Base-by-base conservation (phyloP, 2,888 invertebrate species). In the Drosophila kanekoi region DNA sequence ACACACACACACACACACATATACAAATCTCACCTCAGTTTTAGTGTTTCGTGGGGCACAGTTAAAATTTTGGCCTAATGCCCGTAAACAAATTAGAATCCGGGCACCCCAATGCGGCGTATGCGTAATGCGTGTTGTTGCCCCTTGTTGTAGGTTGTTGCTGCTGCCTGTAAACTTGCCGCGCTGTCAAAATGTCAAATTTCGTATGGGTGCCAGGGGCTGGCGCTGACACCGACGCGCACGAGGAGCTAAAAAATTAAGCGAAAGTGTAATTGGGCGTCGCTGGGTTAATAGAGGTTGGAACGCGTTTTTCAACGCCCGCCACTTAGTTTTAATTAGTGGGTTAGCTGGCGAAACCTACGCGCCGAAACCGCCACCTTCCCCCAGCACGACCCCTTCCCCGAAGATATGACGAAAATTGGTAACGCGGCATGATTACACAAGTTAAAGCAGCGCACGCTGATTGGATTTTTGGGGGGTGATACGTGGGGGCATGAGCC, bases 241-340 rank as follows among this genome's bases (percentile, higher is more conserved):
- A 48, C 45, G 66, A 58, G 56, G 44, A 63, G 71, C 71, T 81
- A 71, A 82, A 82, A 82, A 82, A 84, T 79, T 81, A 86, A 69
- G 79, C 72, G 79, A 74, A 89, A 87, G 78, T 89, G 89, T 89
- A 83, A 83, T 83, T 89, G 83, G 89, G 89, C 83, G 83, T 72
- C 75, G 79, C 81, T 71, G 77, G 89, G 83, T 83, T 83, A 83
- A 89, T 89, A 68, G 89, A 74, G 89, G 83, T 89, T 87, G 68
- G 71, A 70, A 64, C 69, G 77, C 69, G 73, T 62, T 86, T 67
- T 77, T 66, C 65, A 77, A 75, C 72, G 69, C 67, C 84, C 72
- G 74, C 74, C 83, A 83, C 89, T 83, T 83, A 87, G 85, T 89
- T 83, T 83, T 83, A 83, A 89, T 83, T 83, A 83, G 84, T 81